Conservation (phyloP, 1,140 invertebrate species). For the Tetraneura akinire region DNA sequence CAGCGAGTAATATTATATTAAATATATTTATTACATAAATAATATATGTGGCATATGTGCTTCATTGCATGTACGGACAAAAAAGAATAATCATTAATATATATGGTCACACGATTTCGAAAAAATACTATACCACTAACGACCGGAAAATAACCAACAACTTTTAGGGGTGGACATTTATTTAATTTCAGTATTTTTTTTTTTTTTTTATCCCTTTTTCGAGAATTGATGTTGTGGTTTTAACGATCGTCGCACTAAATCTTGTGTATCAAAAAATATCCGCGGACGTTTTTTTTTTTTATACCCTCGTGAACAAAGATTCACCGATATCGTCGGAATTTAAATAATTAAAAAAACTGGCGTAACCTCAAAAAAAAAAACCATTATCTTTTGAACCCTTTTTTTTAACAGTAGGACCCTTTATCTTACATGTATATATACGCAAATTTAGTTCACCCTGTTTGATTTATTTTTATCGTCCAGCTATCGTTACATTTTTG, state of each 20-base stretch:
- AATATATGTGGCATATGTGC: too few species aligned
- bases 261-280: constrained; percentile 50
- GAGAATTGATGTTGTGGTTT: constrained; percentile 51
- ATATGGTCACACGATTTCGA: constrained; percentile 16
- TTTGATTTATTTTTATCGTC: constrained; percentile 51
- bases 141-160: constrained; percentile 43
- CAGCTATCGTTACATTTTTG: constrained; percentile 40
- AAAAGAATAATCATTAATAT: background rate
- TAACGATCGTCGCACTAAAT: constrained; percentile 51
- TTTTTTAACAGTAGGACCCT: constrained; percentile 24
- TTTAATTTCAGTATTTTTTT: constrained; percentile 48
- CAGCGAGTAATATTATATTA: too few species aligned
- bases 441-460: constrained; percentile 47
- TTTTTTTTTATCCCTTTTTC: constrained; percentile 13
- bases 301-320: constrained; percentile 45
- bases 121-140: constrained; percentile 36
- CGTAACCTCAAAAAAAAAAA: constrained; percentile 51
- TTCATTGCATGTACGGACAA: background rate
- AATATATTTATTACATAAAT: too few species aligned
- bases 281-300: constrained; percentile 46
- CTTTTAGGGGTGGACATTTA: constrained; percentile 49
- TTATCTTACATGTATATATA: constrained; percentile 51
- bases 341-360: constrained; percentile 52
- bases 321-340: constrained; percentile 50
- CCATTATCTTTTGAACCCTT: constrained; percentile 50